Evolutionary conservation across 1,140 invertebrate species (phyloP), one percentile per base, ranked within the genome.

Genomic region (Trichoplusia ni): DNA sequence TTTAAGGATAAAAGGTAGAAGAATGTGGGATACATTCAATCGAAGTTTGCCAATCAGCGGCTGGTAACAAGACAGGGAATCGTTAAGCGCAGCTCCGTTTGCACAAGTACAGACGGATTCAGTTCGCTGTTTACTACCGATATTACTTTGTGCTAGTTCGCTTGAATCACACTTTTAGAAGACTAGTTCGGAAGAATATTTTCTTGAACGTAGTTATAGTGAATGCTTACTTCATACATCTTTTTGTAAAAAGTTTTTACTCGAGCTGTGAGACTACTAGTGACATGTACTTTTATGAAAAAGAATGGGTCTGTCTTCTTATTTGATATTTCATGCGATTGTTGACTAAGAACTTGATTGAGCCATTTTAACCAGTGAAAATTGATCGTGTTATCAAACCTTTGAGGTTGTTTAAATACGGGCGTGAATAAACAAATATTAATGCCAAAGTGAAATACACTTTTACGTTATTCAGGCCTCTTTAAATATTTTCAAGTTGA

Each of bases 1-100:
- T 62, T 31, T 51, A 40, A 29, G 13, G 4, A 31, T 9, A 29
- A 47, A 62, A 40, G 23, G 42, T 51, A 19, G 9, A 51, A 44
- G 37, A 58, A 29, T 58, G 14, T 44, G 9, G 35, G 13, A 31
- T 58, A 44, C 25, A 58, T 58, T 61, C 42, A 61, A 47, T 61
- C 29, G 58, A 49, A 61, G 8, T 61, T 61, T 38, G 58, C 42
- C 58, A 61, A 61, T 61, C 58, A 61, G 23, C 31, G 21, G 42
- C 19, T 35, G 7, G 44, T 61, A 61, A 47, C 58, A 61, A 49
- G 58, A 47, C 37, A 44, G 31, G 33, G 44, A 61, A 49, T 61
- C 58, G 58, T 37, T 61, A 61, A 58, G 37, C 54, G 42, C 58
- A 49, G 58, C 42, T 49, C 37, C 42, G 42, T 38, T 61, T 49